A percentile compares a stretch with the other conserved stretches of the same genome.
Evolutionary conservation across 1,140 invertebrate genomes (phyloP).

Genomic region (Drosophila ananassae): DNA sequence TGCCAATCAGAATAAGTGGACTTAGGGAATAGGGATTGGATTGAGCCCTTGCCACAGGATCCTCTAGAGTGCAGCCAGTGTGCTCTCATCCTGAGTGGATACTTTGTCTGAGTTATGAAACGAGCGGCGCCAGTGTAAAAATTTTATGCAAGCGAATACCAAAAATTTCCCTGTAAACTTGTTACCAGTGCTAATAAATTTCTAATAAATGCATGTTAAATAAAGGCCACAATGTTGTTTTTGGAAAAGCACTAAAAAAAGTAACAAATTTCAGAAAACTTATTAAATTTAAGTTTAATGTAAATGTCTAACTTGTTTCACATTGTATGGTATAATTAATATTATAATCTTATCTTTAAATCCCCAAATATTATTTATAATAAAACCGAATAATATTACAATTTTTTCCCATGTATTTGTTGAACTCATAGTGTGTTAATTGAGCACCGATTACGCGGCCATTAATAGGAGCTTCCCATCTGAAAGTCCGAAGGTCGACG

Average conservation of each 20-base stretch:
- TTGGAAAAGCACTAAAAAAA: slow-evolving; percentile 11
- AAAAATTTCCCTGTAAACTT: slow-evolving; percentile 63
- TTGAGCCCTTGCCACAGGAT: neutral
- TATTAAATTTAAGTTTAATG: neutral
- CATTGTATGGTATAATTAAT: neutral
- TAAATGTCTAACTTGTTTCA: neutral
- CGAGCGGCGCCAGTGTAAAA: slow-evolving; percentile 72
- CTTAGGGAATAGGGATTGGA: slow-evolving; percentile 1
- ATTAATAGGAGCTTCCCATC: slow-evolving; percentile 48
- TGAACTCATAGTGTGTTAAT: slow-evolving; percentile 58
- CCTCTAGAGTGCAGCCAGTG: neutral
- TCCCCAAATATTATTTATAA: neutral
- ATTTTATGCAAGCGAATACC: slow-evolving; percentile 67
- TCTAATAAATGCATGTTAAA: slow-evolving; percentile 80
- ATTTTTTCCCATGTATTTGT: slow-evolving; percentile 12
- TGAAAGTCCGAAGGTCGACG: slow-evolving; percentile 21
- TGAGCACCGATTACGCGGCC: slow-evolving; percentile 66
- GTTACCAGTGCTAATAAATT: slow-evolving; percentile 67
- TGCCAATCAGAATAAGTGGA: slow-evolving; percentile 78
- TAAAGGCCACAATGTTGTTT: slow-evolving; percentile 68
- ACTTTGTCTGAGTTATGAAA: slow-evolving; percentile 79
- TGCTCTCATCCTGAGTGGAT: slow-evolving; percentile 31
- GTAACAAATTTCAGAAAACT: neutral
- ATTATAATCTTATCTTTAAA: neutral
- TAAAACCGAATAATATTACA: too few species aligned